Base-by-base conservation (phyloP, 2,888 invertebrate genomes). In the Parochlus steinenii region DNA sequence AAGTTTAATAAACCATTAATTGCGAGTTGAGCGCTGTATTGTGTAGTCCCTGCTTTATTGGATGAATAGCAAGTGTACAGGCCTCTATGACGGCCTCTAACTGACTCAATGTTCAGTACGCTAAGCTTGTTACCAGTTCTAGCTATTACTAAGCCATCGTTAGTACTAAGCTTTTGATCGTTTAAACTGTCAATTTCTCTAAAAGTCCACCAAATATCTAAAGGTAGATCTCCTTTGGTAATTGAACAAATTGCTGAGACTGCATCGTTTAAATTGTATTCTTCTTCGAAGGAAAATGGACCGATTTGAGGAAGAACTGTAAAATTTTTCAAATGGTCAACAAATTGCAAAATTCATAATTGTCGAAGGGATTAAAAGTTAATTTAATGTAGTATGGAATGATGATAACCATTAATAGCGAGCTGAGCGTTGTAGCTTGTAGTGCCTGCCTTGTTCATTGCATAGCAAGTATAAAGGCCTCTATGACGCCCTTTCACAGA, bases 281-380 rank as follows among this genome's bases (percentile, higher is more conserved):
- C 69, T 43, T 74, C 73, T 42, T 78, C 79, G 52, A 80, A 81
- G 48, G 71, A 68, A 49, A 81, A 81, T 43, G 75, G 71, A 47
- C 73, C 69, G 48, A 83, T 75, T 67, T 79, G 78, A 42, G 82
- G 81, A 49, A 74, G 69, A 57, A 81, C 81, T 81, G 58, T 40
- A 67, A 64, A 41, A 73, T 64, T 15, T 70, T 63, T 44, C 72
- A 71, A 46, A 74, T 72, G 24, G 67, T 68, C 40, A 75, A 61
- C 40, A 68, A 62, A 47, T 67, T 69, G 52, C 67, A 34, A 34
- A 4, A 10, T 7, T 19, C 10, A 12, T 5, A 31, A 12, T 6
- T 27, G 8, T 27, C 15, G 28, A 7, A 18, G 15, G 12, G 19
- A 11, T n/a, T 12, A 16, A 26, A 31, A 20, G 23, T 31, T 12